phyloP scores from a whole-genome alignment of 2,888 invertebrate genomes.

The Andrena bucephala region DNA sequence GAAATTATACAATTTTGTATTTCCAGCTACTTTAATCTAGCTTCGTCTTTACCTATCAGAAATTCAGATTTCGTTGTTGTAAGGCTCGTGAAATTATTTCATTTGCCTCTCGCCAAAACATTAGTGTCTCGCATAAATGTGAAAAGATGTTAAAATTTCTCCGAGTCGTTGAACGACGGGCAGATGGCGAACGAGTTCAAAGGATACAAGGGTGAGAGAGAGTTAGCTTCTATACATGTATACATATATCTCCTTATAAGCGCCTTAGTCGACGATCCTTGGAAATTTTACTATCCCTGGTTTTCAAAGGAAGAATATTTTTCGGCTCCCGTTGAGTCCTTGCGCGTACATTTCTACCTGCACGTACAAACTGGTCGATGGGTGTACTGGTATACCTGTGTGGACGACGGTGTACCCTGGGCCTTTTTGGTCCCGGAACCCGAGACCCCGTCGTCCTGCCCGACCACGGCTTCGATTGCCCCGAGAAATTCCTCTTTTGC shows the following conservation, averaged over 20 bases:
- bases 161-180: no score
- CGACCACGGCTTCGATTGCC: conserved; percentile 29
- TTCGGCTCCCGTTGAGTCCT: conserved; percentile 16
- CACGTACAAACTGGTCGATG: conserved; percentile 25
- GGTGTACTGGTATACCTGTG: conserved; percentile 35
- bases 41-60: no score
- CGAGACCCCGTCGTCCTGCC: conserved; percentile 43
- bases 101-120: no score
- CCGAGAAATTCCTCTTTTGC: conserved; percentile 57
- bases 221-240: neutral
- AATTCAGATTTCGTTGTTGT: no score
- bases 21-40: no score
- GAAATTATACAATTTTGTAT: no score
- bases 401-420: conserved; percentile 23
- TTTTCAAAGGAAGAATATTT: conserved; percentile 35
- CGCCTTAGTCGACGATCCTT: conserved; percentile 1
- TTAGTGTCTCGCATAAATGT: no score
- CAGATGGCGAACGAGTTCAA: no score
- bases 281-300: conserved; percentile 19
- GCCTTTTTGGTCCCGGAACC: conserved; percentile 47
- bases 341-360: conserved; percentile 39
- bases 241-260: neutral
- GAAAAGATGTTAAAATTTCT: no score
- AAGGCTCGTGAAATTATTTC: no score
- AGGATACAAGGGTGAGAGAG: neutral